These are phyloP conservation scores for Hippolais icterina DNA, from an alignment of 2,113 vertebrate genomes.

Conservation along the genomic window DNA sequence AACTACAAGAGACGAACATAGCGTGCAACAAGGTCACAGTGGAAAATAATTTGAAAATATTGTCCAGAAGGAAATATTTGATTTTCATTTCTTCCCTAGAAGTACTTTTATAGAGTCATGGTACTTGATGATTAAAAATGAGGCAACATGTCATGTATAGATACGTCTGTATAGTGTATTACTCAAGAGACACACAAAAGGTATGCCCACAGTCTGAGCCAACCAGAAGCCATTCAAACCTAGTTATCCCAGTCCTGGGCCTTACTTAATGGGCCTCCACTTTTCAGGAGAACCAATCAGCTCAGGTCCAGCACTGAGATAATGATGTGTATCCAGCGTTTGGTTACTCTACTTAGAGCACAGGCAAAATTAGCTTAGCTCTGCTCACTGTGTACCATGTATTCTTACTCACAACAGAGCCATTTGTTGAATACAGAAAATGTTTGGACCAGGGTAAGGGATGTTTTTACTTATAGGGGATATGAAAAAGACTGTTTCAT, in stretches of 20 bases:
- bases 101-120: neutral
- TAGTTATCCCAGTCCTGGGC: neutral
- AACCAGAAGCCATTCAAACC: neutral
- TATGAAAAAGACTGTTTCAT: neutral
- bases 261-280: neutral
- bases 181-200: neutral
- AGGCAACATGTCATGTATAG: neutral
- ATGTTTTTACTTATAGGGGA: neutral
- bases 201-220: neutral
- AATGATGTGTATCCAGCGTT: neutral
- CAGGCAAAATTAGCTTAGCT: neutral
- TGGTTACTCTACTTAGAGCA: neutral
- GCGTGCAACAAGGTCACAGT: neutral
- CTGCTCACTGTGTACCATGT: neutral
- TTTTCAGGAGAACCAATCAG: neutral
- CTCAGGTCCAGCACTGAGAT: neutral
- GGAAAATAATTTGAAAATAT: neutral
- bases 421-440: neutral
- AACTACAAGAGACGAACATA: neutral
- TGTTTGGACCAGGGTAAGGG: neutral
- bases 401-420: neutral
- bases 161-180: neutral
- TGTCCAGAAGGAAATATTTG: neutral
- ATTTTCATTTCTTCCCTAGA: neutral
- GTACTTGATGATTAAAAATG: neutral